Evolutionary conservation across 1,140 invertebrate genomes (phyloP).

Genomic region (Calliphora vicina): DNA sequence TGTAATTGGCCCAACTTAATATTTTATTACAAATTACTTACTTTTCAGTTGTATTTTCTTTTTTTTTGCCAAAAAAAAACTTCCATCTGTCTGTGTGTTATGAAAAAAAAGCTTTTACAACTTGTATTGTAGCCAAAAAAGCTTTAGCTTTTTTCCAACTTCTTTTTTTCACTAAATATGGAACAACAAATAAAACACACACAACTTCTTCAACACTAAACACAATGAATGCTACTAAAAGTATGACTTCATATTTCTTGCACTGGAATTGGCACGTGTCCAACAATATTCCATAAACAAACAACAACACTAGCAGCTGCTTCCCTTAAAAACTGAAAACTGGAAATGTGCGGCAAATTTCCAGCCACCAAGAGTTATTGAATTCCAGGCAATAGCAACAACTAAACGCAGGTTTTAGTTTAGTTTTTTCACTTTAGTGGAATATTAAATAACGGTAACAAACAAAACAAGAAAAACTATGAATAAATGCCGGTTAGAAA

Average conservation of each 20-base stretch:
- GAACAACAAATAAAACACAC: background rate
- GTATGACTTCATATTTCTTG: constrained; percentile 34
- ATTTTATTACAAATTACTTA: no score
- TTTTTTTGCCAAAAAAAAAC: no score
- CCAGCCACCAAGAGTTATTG: background rate
- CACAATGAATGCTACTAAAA: constrained; percentile 21
- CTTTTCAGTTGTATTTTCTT: no score
- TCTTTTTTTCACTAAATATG: background rate
- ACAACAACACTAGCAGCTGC: background rate
- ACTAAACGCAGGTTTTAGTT: background rate
- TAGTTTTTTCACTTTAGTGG: no score
- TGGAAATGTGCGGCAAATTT: constrained; percentile 34
- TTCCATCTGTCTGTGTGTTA: no score
- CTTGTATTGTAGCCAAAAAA: background rate
- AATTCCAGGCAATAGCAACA: background rate
- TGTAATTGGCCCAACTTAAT: no score
- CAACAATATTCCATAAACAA: background rate
- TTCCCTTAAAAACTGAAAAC: background rate
- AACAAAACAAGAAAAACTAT: background rate
- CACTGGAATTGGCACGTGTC: constrained; percentile 31
- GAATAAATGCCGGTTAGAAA: constrained; percentile 1
- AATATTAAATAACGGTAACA: background rate
- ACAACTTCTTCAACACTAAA: background rate
- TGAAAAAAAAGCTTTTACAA: background rate
- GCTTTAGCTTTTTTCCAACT: background rate